Evolutionary conservation across 2,888 invertebrate species (phyloP).

Genomic region (Tenthredo livida): DNA sequence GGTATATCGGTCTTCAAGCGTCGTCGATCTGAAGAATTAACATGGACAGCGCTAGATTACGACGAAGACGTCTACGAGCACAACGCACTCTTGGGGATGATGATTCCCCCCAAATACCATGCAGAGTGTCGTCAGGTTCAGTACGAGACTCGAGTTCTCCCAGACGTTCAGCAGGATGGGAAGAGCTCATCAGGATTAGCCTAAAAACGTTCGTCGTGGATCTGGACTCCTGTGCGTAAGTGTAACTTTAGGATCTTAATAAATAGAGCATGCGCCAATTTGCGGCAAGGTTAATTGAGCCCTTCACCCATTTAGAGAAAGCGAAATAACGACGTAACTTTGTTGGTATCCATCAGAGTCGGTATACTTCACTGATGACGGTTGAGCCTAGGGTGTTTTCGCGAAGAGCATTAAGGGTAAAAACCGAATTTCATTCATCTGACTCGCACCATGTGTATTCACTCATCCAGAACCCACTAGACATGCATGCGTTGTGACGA

Average conservation of each 20-base stretch:
- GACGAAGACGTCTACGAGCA: constrained; percentile 41
- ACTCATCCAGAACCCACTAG: not conserved
- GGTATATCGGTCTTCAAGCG: not conserved
- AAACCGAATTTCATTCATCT: not conserved
- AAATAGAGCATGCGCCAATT: not conserved
- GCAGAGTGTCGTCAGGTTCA: constrained; percentile 28
- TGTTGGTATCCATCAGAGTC: not conserved
- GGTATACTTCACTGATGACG: constrained; percentile 10
- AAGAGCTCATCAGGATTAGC: constrained; percentile 42
- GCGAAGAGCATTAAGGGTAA: not conserved
- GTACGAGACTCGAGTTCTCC: constrained; percentile 28
- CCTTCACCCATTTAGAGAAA: not conserved
- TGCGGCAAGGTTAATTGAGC: not conserved
- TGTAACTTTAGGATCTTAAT: not conserved
- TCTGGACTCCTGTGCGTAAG: constrained; percentile 43
- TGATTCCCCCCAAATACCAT: not conserved
- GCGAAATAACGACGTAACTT: not conserved
- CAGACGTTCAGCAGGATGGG: constrained; percentile 38
- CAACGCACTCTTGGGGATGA: constrained; percentile 48
- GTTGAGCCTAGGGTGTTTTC: not conserved
- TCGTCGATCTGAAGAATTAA: not conserved
- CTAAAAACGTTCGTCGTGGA: constrained; percentile 48
- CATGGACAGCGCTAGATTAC: constrained; percentile 43
- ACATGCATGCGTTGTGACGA: not conserved
- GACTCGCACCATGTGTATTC: not conserved